Base-by-base conservation (phyloP, 2,113 vertebrate genomes). In the Passer montanus region DNA sequence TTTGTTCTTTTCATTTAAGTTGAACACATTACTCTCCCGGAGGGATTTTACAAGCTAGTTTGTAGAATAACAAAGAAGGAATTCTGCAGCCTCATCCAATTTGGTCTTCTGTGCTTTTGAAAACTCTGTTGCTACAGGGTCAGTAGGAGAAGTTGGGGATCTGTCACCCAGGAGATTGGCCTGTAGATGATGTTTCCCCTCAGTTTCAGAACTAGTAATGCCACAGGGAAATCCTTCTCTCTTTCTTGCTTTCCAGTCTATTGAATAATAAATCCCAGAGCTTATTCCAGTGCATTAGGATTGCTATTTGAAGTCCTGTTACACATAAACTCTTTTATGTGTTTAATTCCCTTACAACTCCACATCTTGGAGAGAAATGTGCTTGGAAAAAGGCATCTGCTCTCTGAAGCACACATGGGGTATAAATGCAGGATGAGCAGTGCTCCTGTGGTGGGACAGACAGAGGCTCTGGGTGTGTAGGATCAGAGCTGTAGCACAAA, bases 251-350 rank as follows among this genome's bases (percentile, higher is more conserved):
- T 93, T 90, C 67, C 49, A 80, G 68, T 93, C 82, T 92, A 77
- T 88, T 95, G 83, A 93, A 84, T 90, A 97, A 97, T 89, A 93
- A 92, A 83, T 86, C 64, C 85, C 52, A 89, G 66, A 84, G 91
- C 43, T 88, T 86, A 86, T 74, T 89, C 24, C 64, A 94, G 73
- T 70, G 82, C 67, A 66, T 90, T 79, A 90, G 92, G 82, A 59
- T 80, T 95, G 83, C 72, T 84, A 24, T 95, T 92, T 96, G 85
- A 92, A 93, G 59, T 89, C 55, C 44, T 79, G 62, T 88, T 87
- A 86, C 23, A 79, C 53, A 69, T 19, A 15, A 80, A 81, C 46
- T 21, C 44, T 84, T 89, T 81, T 58, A 69, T 85, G 56, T 86
- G 59, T 77, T 86, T 88, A 76, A 68, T 86, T 92, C 79, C 79